Conservation (phyloP, 2,888 invertebrate species). For the Belgica antarctica region DNA sequence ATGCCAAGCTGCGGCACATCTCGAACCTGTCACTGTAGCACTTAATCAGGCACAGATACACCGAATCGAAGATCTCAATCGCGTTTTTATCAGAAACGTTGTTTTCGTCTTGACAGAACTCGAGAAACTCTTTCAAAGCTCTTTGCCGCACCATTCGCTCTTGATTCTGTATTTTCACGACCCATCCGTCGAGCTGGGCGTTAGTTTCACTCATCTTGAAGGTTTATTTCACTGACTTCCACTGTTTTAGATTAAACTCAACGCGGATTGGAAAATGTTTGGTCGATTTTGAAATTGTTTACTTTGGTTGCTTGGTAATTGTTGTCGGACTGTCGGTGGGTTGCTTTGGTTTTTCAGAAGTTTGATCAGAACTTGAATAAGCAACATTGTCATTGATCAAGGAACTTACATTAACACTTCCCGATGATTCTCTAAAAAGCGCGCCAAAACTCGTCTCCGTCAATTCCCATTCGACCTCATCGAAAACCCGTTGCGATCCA, state of each 20-base stretch:
- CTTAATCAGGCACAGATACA: constrained; percentile 52
- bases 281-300: background rate
- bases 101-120: constrained; percentile 44
- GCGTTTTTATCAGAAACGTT: constrained; percentile 39
- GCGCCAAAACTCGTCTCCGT: no score
- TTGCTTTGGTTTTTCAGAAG: no score
- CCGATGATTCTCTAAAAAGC: no score
- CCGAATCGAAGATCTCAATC: constrained; percentile 49
- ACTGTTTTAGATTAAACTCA: no score
- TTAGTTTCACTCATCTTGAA: constrained; percentile 26
- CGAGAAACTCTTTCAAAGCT: constrained; percentile 46
- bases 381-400: no score
- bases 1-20: constrained; percentile 50
- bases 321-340: background rate
- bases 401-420: no score
- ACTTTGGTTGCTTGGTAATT: background rate
- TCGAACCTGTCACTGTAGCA: constrained; percentile 54
- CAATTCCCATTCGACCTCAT: no score
- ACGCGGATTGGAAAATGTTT: background rate
- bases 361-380: no score
- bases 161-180: constrained; percentile 45
- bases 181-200: constrained; percentile 16
- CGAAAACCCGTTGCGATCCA: no score
- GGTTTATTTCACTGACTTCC: background rate
- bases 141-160: constrained; percentile 46